These are phyloP conservation scores for Hoplodrina ambigua DNA, from an alignment of 2,888 invertebrate species.

Conservation along the genomic window DNA sequence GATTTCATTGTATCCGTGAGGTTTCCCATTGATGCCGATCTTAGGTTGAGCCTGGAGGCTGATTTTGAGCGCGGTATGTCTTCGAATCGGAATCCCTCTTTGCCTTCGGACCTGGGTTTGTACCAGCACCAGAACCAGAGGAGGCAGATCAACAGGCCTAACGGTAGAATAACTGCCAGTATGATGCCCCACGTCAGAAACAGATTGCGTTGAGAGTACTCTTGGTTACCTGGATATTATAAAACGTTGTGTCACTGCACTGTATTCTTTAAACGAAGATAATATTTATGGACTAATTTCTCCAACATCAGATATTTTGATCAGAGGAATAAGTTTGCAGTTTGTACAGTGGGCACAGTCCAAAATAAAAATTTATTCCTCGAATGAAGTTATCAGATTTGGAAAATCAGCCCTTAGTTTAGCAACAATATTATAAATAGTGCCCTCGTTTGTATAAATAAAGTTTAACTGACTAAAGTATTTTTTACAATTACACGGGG, in stretches of 20 bases:
- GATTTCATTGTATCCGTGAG: conserved; percentile 88
- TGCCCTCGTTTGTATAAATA: too few species aligned
- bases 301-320: neutral
- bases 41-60: conserved; percentile 90
- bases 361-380: too few species aligned
- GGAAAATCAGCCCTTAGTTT: too few species aligned
- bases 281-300: neutral
- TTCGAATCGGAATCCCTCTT: conserved; percentile 89
- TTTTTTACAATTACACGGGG: too few species aligned
- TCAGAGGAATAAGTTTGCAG: too few species aligned
- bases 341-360: too few species aligned
- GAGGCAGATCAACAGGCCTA: conserved; percentile 91
- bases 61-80: conserved; percentile 90
- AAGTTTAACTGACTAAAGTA: too few species aligned
- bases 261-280: neutral
- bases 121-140: conserved; percentile 91
- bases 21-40: conserved; percentile 89
- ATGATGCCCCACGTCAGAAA: conserved; percentile 94
- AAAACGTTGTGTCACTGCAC: conserved; percentile 62
- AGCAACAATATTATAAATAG: too few species aligned
- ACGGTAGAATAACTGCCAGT: conserved; percentile 93
- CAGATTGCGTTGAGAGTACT: conserved; percentile 93
- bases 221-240: conserved; percentile 90
- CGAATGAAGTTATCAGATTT: too few species aligned
- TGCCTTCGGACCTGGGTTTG: conserved; percentile 91